Evolutionary conservation across 2,797 vertebrate species (phyloP), one percentile per base, ranked within the genome.

Genomic region (Macrochelys suwanniensis): DNA sequence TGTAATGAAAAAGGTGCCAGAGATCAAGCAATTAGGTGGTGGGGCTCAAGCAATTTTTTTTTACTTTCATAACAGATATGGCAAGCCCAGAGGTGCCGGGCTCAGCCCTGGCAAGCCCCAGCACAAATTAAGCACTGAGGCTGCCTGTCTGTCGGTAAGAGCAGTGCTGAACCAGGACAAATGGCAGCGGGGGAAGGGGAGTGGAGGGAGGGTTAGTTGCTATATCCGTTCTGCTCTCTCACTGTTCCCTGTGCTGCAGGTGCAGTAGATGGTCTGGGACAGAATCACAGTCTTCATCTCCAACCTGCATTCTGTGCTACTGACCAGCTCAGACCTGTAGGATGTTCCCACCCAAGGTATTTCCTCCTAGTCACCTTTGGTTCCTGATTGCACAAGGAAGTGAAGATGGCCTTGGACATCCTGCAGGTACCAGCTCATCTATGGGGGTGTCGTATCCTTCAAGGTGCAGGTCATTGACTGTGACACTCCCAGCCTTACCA

Each of bases 241-340:
- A 78, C 89, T 86, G 92, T 96, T 94, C 2, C 65, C 91, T 91
- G 33, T 19, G n/a, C 96, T 96, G 88, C 93, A 94, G 89, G 87
- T 79, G 56, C 94, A 96, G 28, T 49, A 94, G 11, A 95, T 50
- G 53, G 21, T 10, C 53, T 54, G 53, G 53, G 9, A 54, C 21
- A 9, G 4, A 54, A 54, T 54, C 53, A 1, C 21, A 54, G 88
- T 93, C 45, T 50, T 49, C 54, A 94, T 86, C 0, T 47, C 85
- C 26, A 96, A 47, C 3, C 17, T 85, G 81, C 96, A 80, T 68
- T 96, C 84, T 0, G 1, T 81, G 3, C 84, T 68, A 33, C 12
- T 56, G 15, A 42, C n/a, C 11, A 37, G 26, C n/a, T 54, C 37
- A 31, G 10, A 12, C 17, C 4, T 17, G 15, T 53, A 71, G 50